Evolutionary conservation across 2,113 vertebrate species (phyloP).

Genomic region (Odontophorus gujanensis): DNA sequence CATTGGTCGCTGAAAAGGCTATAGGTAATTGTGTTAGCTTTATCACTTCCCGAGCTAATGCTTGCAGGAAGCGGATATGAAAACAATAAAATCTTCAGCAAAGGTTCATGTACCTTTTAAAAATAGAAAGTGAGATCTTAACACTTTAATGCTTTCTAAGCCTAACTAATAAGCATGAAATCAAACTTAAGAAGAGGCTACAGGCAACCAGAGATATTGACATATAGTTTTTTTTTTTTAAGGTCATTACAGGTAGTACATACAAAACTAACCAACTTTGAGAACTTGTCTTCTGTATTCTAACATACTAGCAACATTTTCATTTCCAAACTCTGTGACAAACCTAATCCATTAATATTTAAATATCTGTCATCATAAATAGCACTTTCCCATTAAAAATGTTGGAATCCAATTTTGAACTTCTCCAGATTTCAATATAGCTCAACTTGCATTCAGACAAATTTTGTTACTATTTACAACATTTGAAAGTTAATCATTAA

Average conservation of each 20-base stretch:
- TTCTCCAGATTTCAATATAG: neutral
- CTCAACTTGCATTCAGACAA: neutral
- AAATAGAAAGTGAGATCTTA: slow-evolving; percentile 49
- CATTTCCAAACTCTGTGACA: neutral
- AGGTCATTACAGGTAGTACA: neutral
- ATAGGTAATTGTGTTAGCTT: slow-evolving; percentile 75
- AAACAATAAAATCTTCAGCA: slow-evolving; percentile 68
- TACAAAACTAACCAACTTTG: neutral
- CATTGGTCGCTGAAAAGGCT: slow-evolving; percentile 51
- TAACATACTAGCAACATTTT: neutral
- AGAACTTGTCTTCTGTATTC: neutral
- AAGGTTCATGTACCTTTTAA: neutral
- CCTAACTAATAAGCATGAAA: neutral
- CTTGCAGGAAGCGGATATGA: slow-evolving; percentile 69
- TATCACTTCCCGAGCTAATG: slow-evolving; percentile 81
- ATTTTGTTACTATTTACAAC: neutral
- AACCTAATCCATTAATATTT: neutral
- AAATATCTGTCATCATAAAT: neutral
- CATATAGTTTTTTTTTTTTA: neutral
- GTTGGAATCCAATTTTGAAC: neutral
- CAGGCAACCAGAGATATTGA: neutral
- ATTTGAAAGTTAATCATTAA: neutral
- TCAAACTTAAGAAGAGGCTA: neutral
- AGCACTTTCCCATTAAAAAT: neutral
- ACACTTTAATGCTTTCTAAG: neutral